These are phyloP conservation scores for Morelia viridis DNA, from an alignment of 2,797 vertebrate species.

Conservation along the genomic window DNA sequence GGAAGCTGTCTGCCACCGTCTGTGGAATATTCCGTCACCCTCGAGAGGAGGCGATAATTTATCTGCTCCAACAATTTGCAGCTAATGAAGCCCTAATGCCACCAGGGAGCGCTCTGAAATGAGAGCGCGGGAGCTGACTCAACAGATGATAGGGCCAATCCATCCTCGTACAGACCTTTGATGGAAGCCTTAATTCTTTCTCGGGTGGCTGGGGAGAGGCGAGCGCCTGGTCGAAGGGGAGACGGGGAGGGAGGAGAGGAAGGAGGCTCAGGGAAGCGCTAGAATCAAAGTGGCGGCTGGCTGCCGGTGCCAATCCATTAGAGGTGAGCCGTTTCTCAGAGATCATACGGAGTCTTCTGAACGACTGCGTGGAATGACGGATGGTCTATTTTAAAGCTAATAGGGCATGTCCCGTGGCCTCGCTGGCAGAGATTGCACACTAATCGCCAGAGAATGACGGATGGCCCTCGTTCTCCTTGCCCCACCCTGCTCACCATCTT, in stretches of 20 bases:
- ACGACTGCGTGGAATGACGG: constrained; percentile 26
- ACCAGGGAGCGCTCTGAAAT: neutral
- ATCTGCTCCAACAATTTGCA: neutral
- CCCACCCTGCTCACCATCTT: neutral
- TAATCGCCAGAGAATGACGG: constrained; percentile 37
- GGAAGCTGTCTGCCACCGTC: neutral
- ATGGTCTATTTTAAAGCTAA: constrained; percentile 42
- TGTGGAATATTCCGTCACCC: neutral
- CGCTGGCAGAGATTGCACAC: constrained; percentile 26
- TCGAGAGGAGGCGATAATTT: constrained; percentile 6
- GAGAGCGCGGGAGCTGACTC: neutral
- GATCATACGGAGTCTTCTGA: constrained; percentile 6
- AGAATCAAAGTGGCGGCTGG: neutral
- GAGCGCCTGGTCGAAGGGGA: constrained; percentile 14
- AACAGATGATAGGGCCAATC: constrained; percentile 21
- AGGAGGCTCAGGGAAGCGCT: neutral
- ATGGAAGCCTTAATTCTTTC: constrained; percentile 33
- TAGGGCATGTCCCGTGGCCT: constrained; percentile 42
- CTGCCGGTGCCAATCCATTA: neutral
- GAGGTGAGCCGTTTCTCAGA: neutral
- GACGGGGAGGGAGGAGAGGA: neutral
- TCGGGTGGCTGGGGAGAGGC: neutral
- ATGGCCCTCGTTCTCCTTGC: neutral
- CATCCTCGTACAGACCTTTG: constrained; percentile 17
- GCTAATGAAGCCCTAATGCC: constrained; percentile 14